phyloP scores from a whole-genome alignment of 2,113 vertebrate genomes.

The Pteruthius melanotis region DNA sequence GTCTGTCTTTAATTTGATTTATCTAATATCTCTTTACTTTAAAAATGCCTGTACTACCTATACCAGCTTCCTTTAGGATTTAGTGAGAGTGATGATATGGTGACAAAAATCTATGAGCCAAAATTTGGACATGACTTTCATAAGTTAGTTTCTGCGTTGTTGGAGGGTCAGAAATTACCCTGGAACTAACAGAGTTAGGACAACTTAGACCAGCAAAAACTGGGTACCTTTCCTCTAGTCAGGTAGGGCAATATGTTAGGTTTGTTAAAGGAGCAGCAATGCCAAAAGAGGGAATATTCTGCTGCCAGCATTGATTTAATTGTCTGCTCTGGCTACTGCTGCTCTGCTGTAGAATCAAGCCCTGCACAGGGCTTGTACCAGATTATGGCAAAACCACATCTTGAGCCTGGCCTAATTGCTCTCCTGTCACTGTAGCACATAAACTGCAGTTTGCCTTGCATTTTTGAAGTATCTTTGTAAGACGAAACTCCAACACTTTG shows the following conservation, averaged over 20 bases:
- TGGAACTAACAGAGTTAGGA: background rate
- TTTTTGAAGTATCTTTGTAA: background rate
- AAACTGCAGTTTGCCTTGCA: background rate
- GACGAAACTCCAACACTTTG: background rate
- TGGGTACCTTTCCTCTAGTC: background rate
- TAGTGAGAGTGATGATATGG: background rate
- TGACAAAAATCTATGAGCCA: background rate
- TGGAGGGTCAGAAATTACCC: background rate
- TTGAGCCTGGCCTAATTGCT: background rate
- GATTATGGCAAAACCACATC: background rate
- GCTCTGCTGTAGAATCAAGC: background rate
- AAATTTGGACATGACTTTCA: background rate
- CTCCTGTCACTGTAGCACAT: background rate
- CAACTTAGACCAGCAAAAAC: background rate
- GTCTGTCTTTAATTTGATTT: background rate
- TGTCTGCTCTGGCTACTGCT: background rate
- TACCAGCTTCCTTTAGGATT: background rate
- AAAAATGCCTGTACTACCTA: background rate
- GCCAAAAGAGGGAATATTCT: background rate
- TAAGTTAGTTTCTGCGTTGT: background rate
- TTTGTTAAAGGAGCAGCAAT: background rate
- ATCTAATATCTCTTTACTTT: background rate
- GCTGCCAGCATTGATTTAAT: background rate
- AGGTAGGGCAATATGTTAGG: accelerated
- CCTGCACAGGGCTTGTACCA: background rate